These are phyloP conservation scores for Agrotis exclamationis DNA, from an alignment of 2,888 invertebrate genomes.

Conservation along the genomic window DNA sequence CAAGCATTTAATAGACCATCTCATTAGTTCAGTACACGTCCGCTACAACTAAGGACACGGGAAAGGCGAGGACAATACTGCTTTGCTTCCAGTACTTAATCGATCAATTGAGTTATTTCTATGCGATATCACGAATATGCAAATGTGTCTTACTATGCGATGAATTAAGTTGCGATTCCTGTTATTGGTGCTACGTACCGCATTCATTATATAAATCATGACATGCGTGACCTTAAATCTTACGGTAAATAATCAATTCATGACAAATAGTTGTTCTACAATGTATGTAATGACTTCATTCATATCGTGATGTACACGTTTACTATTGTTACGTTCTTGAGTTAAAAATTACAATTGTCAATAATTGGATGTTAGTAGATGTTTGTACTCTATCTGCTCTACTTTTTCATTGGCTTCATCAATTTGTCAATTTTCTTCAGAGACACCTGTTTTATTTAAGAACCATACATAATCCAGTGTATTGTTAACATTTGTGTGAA, in stretches of 20 bases:
- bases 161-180: slow-evolving; percentile 73
- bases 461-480: not conserved
- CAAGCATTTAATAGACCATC: slow-evolving; percentile 83
- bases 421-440: not conserved
- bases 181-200: slow-evolving; percentile 73
- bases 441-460: not conserved
- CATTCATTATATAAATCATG: slow-evolving; percentile 69
- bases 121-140: slow-evolving; percentile 80
- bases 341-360: not conserved
- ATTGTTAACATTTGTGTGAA: not conserved
- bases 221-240: slow-evolving; percentile 65
- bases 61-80: slow-evolving; percentile 77
- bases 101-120: slow-evolving; percentile 78
- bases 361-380: not conserved
- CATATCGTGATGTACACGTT: slow-evolving; percentile 21
- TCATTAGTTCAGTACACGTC: slow-evolving; percentile 88
- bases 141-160: slow-evolving; percentile 75
- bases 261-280: slow-evolving; percentile 47
- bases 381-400: not conserved
- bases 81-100: slow-evolving; percentile 65
- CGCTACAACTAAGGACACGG: slow-evolving; percentile 83
- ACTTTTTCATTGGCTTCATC: not conserved
- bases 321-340: slow-evolving; percentile 11
- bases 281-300: slow-evolving; percentile 48
- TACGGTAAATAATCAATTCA: slow-evolving; percentile 62